These are phyloP conservation scores for Lagenorhynchus albirostris DNA, from an alignment of 2,113 vertebrate genomes.

Conservation along the genomic window DNA sequence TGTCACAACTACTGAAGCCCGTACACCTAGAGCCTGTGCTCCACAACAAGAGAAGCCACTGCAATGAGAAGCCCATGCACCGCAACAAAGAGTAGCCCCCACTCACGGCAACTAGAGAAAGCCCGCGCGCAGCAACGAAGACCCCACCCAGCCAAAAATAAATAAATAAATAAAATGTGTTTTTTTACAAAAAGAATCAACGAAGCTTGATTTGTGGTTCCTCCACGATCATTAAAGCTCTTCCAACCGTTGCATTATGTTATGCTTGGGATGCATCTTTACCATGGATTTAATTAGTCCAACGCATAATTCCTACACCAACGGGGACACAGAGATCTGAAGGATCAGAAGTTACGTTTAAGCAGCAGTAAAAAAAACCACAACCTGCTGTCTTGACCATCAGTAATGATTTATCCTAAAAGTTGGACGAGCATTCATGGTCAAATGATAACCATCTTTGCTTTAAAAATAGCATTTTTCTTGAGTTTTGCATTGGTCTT, in stretches of 20 bases:
- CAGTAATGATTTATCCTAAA: background rate
- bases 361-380: fast-evolving
- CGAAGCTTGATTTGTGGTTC: fast-evolving
- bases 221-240: fast-evolving
- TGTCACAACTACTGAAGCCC: no score
- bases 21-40: no score
- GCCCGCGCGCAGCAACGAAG: fast-evolving
- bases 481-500: background rate
- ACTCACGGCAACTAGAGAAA: no score
- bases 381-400: fast-evolving
- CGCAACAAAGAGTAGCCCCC: no score
- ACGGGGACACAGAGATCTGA: background rate
- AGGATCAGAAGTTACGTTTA: fast-evolving
- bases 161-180: no score
- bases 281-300: fast-evolving
- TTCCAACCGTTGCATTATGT: fast-evolving
- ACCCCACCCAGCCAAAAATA: no score
- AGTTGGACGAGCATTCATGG: fast-evolving
- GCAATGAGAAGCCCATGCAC: no score
- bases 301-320: fast-evolving
- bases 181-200: background rate
- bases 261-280: fast-evolving
- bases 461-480: background rate
- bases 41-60: no score
- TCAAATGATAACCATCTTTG: background rate